phyloP scores from a whole-genome alignment of 2,888 invertebrate species.

The Automeris io region DNA sequence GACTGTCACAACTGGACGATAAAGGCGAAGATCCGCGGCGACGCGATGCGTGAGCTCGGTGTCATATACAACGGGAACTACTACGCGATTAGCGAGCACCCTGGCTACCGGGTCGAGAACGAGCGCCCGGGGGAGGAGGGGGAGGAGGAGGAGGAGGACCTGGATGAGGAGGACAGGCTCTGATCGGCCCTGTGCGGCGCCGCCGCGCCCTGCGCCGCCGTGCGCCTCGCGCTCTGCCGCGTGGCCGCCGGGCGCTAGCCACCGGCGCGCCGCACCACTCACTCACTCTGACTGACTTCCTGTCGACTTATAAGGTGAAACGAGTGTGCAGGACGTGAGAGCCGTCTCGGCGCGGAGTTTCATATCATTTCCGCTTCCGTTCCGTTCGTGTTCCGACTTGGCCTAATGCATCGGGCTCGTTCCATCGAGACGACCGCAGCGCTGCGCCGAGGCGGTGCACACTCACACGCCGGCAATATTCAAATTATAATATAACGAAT shows the following conservation, averaged over 20 bases:
- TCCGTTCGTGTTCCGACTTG: conserved; percentile 20
- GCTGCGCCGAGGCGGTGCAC: neutral
- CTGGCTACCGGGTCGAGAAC: conserved; percentile 93
- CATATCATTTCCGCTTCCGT: conserved; percentile 8
- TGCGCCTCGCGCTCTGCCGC: conserved; percentile 61
- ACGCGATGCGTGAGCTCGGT: conserved; percentile 92
- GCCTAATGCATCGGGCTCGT: conserved; percentile 41
- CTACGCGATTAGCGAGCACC: conserved; percentile 96
- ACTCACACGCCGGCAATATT: neutral
- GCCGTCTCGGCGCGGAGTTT: conserved; percentile 8
- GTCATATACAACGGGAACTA: conserved; percentile 97
- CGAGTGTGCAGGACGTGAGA: conserved; percentile 12
- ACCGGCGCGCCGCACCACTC: conserved; percentile 32
- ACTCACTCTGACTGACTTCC: conserved; percentile 64
- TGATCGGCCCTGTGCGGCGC: conserved; percentile 77
- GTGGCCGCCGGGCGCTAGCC: conserved; percentile 54
- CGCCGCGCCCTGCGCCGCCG: conserved; percentile 63
- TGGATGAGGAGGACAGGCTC: conserved; percentile 85
- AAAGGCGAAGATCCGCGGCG: conserved; percentile 95
- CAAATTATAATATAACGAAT: conserved; percentile 5
- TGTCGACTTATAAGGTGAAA: conserved; percentile 67
- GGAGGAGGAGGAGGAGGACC: conserved; percentile 90
- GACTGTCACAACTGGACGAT: conserved; percentile 98
- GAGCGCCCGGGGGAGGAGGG: conserved; percentile 90
- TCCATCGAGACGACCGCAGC: conserved; percentile 11